A percentile compares a stretch with the other conserved stretches of the same genome.
These are phyloP conservation scores for Brachystomella parvula DNA, from an alignment of 1,140 invertebrate genomes.

Conservation along the genomic window DNA sequence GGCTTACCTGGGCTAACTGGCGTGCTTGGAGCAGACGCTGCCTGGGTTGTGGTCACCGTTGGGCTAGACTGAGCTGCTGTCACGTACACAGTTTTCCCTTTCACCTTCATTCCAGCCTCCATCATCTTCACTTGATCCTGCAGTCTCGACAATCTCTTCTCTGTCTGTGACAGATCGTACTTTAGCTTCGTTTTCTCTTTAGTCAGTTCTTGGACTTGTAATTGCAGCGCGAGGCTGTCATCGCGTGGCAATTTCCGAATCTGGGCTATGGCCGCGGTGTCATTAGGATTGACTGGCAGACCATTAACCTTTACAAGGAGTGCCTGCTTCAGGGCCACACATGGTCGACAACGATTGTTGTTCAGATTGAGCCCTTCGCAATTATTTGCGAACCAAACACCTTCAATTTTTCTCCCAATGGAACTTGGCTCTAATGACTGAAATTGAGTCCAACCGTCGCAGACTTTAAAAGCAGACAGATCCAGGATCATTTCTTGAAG, in stretches of 20 bases:
- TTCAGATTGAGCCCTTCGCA: slow-evolving; percentile 19
- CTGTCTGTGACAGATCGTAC: neutral
- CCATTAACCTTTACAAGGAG: neutral
- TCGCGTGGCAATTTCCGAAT: slow-evolving; percentile 14
- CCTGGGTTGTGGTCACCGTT: neutral
- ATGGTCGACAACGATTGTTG: slow-evolving; percentile 12
- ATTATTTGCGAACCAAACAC: slow-evolving; percentile 21
- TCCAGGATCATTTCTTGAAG: slow-evolving; percentile 25
- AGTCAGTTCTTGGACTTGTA: slow-evolving; percentile 15
- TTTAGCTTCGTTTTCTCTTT: neutral
- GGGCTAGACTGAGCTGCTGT: neutral
- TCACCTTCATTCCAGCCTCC: slow-evolving; percentile 2
- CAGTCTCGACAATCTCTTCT: slow-evolving; percentile 4
- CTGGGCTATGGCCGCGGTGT: slow-evolving; percentile 1
- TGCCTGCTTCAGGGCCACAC: slow-evolving; percentile 6
- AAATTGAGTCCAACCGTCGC: slow-evolving; percentile 22
- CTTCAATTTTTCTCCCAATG: slow-evolving; percentile 18
- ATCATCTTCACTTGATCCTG: neutral
- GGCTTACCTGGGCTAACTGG: slow-evolving; percentile 3
- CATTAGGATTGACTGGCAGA: neutral
- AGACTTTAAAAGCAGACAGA: slow-evolving; percentile 20
- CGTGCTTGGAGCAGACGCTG: neutral
- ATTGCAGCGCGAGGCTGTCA: slow-evolving; percentile 14
- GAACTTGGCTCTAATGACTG: neutral
- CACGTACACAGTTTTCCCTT: neutral